A percentile compares a stretch with the other conserved stretches of the same genome.
phyloP scores from a whole-genome alignment of 2,113 vertebrate genomes.

The Accipiter cooperii region DNA sequence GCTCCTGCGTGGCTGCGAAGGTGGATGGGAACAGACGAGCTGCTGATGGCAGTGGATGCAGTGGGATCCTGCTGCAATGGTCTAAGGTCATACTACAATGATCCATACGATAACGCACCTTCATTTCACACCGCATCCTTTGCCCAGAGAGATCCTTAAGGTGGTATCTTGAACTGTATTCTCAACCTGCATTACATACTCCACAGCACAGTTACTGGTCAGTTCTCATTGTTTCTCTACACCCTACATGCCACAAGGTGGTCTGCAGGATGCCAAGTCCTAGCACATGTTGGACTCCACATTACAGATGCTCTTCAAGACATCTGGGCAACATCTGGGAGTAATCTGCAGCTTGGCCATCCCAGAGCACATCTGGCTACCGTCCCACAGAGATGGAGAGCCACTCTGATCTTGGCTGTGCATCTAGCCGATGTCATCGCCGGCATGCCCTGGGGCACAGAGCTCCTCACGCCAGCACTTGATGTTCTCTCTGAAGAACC shows the following conservation, averaged over 20 bases:
- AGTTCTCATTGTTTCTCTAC: background rate
- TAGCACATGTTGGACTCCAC: background rate
- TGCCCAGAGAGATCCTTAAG: background rate
- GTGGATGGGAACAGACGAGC: accelerated
- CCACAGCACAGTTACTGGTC: background rate
- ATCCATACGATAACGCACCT: background rate
- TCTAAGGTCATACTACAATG: background rate
- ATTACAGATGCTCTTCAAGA: background rate
- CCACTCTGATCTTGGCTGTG: accelerated
- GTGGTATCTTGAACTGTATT: background rate
- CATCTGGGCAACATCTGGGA: background rate
- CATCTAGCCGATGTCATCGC: accelerated
- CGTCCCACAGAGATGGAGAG: background rate
- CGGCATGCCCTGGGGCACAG: accelerated
- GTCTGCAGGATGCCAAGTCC: background rate
- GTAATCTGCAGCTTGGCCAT: background rate
- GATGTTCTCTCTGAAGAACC: background rate
- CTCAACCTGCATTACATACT: background rate
- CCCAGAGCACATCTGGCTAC: background rate
- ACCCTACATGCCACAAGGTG: background rate
- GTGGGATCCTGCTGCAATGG: background rate
- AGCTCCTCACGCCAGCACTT: background rate
- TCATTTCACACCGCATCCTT: background rate
- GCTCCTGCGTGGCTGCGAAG: background rate
- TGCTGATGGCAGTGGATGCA: background rate